phyloP scores from a whole-genome alignment of 2,113 vertebrate genomes.

The Phrynosoma blainvillii region DNA sequence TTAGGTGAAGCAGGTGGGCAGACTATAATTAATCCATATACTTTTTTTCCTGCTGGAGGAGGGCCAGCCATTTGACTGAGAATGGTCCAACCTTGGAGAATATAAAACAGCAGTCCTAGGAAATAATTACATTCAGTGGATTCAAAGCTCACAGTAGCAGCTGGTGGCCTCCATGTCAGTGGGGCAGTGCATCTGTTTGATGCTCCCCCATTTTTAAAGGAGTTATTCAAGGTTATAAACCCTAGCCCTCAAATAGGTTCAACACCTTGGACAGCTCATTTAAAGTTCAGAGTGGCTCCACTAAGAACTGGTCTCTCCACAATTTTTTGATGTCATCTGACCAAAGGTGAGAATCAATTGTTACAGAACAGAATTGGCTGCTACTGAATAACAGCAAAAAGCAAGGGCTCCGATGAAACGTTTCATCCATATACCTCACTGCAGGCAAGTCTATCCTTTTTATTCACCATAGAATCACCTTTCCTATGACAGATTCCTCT shows the following conservation, averaged over 20 bases:
- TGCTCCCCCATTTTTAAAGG: too few species aligned
- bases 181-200: too few species aligned
- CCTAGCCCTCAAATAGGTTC: too few species aligned
- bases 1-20: conserved; percentile 31
- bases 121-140: conserved; percentile 31
- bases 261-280: too few species aligned
- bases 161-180: too few species aligned
- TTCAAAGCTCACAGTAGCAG: not conserved
- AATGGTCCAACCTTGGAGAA: not conserved
- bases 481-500: not conserved
- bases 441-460: too few species aligned
- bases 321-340: not conserved
- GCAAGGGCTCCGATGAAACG: not conserved
- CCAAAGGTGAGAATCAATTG: not conserved
- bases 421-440: not conserved
- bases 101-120: not conserved
- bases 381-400: not conserved
- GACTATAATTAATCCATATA: conserved; percentile 40
- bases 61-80: not conserved
- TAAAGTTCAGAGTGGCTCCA: too few species aligned
- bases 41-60: conserved; percentile 1
- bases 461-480: not conserved
- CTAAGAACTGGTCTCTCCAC: not conserved
- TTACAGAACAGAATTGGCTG: not conserved
- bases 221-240: too few species aligned